These are phyloP conservation scores for Arge pagana DNA, from an alignment of 2,888 invertebrate species.

Conservation along the genomic window DNA sequence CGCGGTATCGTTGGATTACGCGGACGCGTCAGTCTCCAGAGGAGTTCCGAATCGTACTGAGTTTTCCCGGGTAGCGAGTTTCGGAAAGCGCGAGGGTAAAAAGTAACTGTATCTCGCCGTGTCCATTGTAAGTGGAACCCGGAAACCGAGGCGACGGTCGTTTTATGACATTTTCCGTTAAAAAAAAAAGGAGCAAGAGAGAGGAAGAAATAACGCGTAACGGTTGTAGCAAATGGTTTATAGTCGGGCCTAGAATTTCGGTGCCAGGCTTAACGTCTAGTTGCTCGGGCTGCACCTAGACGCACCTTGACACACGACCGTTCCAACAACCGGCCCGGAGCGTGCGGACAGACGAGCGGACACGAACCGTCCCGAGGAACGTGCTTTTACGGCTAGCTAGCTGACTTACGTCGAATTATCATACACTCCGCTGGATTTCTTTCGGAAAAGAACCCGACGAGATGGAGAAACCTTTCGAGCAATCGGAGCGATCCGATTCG, in stretches of 20 bases:
- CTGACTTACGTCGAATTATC: too few species aligned
- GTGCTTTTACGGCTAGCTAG: too few species aligned
- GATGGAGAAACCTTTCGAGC: too few species aligned
- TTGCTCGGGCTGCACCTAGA: too few species aligned
- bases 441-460: too few species aligned
- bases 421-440: too few species aligned
- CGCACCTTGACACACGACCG: constrained; percentile 12
- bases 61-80: constrained; percentile 1
- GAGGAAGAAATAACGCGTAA: constrained; percentile 11
- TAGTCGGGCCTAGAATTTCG: constrained; percentile 9
- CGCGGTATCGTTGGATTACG: background rate
- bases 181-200: constrained; percentile 15
- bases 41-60: constrained; percentile 5
- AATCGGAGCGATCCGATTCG: too few species aligned
- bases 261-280: background rate
- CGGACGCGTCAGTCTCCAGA: background rate
- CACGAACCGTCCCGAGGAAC: constrained; percentile 13
- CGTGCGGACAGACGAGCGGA: constrained; percentile 1
- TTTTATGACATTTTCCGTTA: constrained; percentile 47
- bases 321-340: background rate
- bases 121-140: constrained; percentile 44
- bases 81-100: constrained; percentile 33
- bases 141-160: constrained; percentile 30
- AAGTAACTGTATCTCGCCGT: constrained; percentile 42
- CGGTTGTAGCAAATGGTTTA: constrained; percentile 21